A percentile compares a stretch with the other conserved stretches of the same genome.
phyloP scores from a whole-genome alignment of 1,140 invertebrate genomes.

The Diuraphis noxia region DNA sequence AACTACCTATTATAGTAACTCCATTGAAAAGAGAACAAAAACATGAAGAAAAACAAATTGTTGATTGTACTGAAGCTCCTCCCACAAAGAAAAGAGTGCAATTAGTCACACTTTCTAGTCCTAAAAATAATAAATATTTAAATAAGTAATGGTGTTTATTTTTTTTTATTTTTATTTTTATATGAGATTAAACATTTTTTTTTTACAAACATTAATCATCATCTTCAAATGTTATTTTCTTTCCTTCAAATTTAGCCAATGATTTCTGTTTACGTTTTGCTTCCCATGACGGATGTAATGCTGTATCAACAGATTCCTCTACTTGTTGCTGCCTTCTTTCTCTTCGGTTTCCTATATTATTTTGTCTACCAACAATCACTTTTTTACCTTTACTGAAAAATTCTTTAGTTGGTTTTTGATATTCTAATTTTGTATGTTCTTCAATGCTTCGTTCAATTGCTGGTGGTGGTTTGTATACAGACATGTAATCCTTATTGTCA shows the following conservation, averaged over 20 bases:
- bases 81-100: constrained; percentile 64
- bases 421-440: constrained; percentile 61
- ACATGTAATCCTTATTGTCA: constrained; percentile 65
- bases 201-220: constrained; percentile 35
- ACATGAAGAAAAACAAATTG: constrained; percentile 10
- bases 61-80: constrained; percentile 13
- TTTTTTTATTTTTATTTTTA: constrained; percentile 39
- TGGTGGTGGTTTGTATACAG: constrained; percentile 61
- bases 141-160: constrained; percentile 46
- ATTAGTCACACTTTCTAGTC: constrained; percentile 75
- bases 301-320: constrained; percentile 13
- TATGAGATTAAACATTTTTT: constrained; percentile 20
- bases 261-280: constrained; percentile 64
- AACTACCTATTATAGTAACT: not conserved
- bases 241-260: constrained; percentile 62
- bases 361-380: constrained; percentile 50
- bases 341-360: constrained; percentile 10
- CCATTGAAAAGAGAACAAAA: not conserved
- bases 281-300: constrained; percentile 68
- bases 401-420: constrained; percentile 61
- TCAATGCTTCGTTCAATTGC: not conserved
- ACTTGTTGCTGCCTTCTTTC: constrained; percentile 51
- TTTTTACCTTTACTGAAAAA: constrained; percentile 57
- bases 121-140: constrained; percentile 64
- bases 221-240: constrained; percentile 62